phyloP scores from a whole-genome alignment of 1,140 invertebrate species.

The Drosophila pachea region DNA sequence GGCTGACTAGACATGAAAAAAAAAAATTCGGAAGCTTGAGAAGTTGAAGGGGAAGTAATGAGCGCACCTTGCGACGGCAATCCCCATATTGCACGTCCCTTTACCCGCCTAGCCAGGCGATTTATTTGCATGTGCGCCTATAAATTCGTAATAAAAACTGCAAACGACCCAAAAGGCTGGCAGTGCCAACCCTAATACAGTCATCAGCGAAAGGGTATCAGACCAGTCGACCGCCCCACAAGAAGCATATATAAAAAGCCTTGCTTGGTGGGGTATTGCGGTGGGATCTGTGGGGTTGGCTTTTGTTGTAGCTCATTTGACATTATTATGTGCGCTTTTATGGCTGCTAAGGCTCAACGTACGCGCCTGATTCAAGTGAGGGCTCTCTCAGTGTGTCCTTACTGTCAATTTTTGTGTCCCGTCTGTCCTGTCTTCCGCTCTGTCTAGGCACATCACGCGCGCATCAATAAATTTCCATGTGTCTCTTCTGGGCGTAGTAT shows the following conservation, averaged over 20 bases:
- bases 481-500: slow-evolving; percentile 31
- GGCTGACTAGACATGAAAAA: neutral
- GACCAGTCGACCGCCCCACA: slow-evolving; percentile 10
- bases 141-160: slow-evolving; percentile 78
- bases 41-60: slow-evolving; percentile 25
- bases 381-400: slow-evolving; percentile 12
- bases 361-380: slow-evolving; percentile 27
- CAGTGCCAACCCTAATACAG: slow-evolving; percentile 64
- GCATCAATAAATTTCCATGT: slow-evolving; percentile 72
- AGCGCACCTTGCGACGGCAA: slow-evolving; percentile 30
- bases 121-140: slow-evolving; percentile 78
- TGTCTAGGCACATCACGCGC: slow-evolving; percentile 60
- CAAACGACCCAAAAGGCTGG: slow-evolving; percentile 66
- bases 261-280: neutral
- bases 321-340: slow-evolving; percentile 78
- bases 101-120: slow-evolving; percentile 35
- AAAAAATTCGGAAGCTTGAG: neutral
- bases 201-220: slow-evolving; percentile 59
- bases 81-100: neutral
- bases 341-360: slow-evolving; percentile 68
- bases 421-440: slow-evolving; percentile 18
- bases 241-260: neutral
- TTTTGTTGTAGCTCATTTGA: slow-evolving; percentile 76
- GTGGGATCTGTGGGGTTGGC: slow-evolving; percentile 34
- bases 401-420: slow-evolving; percentile 25